Evolutionary conservation across 1,140 invertebrate species (phyloP), one percentile per base, ranked within the genome.

Genomic region (Berghia stephanieae): DNA sequence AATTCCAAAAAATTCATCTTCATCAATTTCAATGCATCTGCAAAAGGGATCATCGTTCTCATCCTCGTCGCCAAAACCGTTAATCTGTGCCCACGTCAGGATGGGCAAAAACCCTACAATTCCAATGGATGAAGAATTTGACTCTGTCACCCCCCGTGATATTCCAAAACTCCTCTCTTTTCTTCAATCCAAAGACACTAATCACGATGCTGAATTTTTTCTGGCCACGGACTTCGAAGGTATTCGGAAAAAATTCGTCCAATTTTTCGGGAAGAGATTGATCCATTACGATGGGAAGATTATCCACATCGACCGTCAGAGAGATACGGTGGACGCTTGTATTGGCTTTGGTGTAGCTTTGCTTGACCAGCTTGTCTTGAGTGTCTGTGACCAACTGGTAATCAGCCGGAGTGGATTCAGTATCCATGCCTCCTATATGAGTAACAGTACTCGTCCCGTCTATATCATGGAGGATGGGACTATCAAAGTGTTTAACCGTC

Each of bases 11-110:
- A 13, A 10, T 13, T 24, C 24, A 4, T 36, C 27, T 38, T 16
- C 13, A 24, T 24, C n/a, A n/a, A n/a, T n/a, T 16, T 40, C 66
- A 36, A 68, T 16, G 36, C 24, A 36, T 10, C 5, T 4, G 10
- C 34, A 13, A 6, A 13, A 10, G 24, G 13, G 13, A 4, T 36
- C 27, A 27, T 16, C 13, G 36, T 24, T 6, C 10, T 27, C 57
- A 16, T 6, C 24, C 24, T 21, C 6, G 13, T 68, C 6, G 57
- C 13, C 6, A 67, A 75, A 46, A 27, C 36, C 69, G 2, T 46
- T 84, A 2, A 69, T 83, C 0, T 84, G 83, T 55, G 74, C 69
- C 3, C 83, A 84, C 40, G 78, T 82, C 8, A 55, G 83, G 44
- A 76, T 81, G 10, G 83, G 82, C 31, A 72, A 76, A 40, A 84